Base-by-base conservation (phyloP, 2,797 vertebrate genomes). In the Agapornis canus region DNA sequence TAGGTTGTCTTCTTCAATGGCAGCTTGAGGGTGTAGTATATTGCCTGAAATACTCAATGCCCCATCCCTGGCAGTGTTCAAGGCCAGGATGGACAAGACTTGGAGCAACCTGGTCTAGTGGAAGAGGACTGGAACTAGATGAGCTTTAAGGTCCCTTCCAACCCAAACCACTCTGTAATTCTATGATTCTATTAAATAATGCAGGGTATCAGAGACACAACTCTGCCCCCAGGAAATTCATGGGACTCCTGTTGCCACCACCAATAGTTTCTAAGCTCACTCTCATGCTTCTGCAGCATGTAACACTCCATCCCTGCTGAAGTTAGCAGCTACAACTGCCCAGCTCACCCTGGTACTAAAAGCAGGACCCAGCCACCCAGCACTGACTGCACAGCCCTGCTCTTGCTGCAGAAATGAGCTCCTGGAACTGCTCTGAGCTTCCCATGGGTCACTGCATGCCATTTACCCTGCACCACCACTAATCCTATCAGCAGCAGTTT, bases 401-500 rank as follows among this genome's bases (percentile, higher is more conserved):
- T 83, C 61, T 69, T 52, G 32, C 4, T 11, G 26, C 51, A 72
- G 83, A 76, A 83, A 63, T 70, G 70, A 39, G 20, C 61, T 68
- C 79, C 76, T 90, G 84, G 76, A 87, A 18, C 12, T 1, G 2
- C 61, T 90, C 77, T 1, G 5, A 86, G 61, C 52, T 90, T 42
- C 35, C 75, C 77, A 48, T 2, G 1, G 76, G 88, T 78, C 88
- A 45, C 65, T 22, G 57, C 0, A 0, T 57, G 73, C 82, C 77
- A 35, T 29, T 90, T 31, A 40, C 19, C 76, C 79, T 88, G 61
- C 81, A 37, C 60, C 75, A n/a, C 71, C 32, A 12, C 22, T 92
- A 93, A 95, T 81, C 92, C 65, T 39, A 29, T 90, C 72, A 51
- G 80, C 13, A 21, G 79, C 61, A 71, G 43, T 78, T 86, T 80